Percentiles rank a stretch among this genome's conserved stretches.
phyloP scores from a whole-genome alignment of 2,797 vertebrate species.

The Gymnodraco acuticeps region DNA sequence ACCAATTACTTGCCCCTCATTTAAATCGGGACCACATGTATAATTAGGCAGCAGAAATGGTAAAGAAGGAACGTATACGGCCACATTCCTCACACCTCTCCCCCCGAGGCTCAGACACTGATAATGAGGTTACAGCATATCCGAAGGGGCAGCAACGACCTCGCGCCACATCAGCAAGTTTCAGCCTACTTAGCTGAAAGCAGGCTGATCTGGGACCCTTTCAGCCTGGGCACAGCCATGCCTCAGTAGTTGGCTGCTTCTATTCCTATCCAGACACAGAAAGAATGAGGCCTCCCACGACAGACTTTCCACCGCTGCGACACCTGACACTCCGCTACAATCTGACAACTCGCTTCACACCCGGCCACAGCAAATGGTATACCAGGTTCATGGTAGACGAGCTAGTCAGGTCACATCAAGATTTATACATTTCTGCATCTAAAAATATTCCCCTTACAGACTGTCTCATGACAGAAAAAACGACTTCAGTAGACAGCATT shows the following conservation, averaged over 20 bases:
- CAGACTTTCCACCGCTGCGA: constrained; percentile 66
- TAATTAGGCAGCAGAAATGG: constrained; percentile 22
- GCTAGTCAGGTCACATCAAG: constrained; percentile 19
- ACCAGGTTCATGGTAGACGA: constrained; percentile 33
- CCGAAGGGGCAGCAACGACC: constrained; percentile 40
- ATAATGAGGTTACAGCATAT: constrained; percentile 77
- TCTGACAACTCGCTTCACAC: constrained; percentile 73
- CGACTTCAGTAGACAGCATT: not conserved
- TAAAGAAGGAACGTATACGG: constrained; percentile 27
- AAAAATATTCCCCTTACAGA: constrained; percentile 8
- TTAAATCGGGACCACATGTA: not conserved
- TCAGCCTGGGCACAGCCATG: constrained; percentile 33
- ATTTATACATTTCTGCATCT: constrained; percentile 21
- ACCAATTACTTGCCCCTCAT: not conserved
- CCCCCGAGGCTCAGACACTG: constrained; percentile 40
- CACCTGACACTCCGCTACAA: constrained; percentile 72
- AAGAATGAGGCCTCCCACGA: constrained; percentile 54
- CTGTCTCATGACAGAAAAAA: not conserved
- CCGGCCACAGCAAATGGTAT: constrained; percentile 28
- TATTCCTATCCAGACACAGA: constrained; percentile 74
- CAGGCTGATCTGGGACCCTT: constrained; percentile 53
- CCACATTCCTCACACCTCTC: constrained; percentile 54
- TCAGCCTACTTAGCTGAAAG: constrained; percentile 63
- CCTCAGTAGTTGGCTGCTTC: constrained; percentile 46
- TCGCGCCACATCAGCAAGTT: constrained; percentile 59